Evolutionary conservation across 53 echinoderm and acorn worm species (phyloP).

Genomic region (Crossaster papposus): DNA sequence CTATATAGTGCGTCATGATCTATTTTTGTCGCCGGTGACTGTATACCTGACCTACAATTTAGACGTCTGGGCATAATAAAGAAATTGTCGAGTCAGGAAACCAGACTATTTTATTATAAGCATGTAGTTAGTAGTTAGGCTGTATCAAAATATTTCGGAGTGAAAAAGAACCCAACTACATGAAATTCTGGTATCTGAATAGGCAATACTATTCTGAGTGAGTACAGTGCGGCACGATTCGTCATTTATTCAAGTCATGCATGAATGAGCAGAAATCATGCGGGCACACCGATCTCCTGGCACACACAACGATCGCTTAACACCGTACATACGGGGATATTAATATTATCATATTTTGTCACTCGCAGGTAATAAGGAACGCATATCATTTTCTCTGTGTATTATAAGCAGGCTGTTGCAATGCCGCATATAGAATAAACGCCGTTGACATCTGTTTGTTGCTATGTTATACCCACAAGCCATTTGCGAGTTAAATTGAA

Average conservation of each 20-base stretch:
- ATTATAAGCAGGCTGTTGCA: neutral
- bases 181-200: no score
- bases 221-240: neutral
- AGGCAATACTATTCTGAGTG: neutral
- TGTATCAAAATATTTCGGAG: no score
- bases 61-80: no score
- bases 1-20: no score
- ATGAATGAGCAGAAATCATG: neutral
- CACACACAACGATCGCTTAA: neutral
- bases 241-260: neutral
- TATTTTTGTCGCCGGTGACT: no score
- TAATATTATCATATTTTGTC: conserved; percentile 23
- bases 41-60: no score
- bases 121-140: no score
- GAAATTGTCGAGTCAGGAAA: no score
- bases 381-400: neutral
- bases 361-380: neutral
- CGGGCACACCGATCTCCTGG: neutral
- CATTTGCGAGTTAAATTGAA: no score
- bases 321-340: conserved; percentile 12
- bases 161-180: no score
- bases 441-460: neutral
- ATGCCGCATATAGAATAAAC: neutral
- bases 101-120: no score
- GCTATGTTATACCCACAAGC: no score